Base-by-base conservation (phyloP, 2,888 invertebrate species). In the Acronicta alni region DNA sequence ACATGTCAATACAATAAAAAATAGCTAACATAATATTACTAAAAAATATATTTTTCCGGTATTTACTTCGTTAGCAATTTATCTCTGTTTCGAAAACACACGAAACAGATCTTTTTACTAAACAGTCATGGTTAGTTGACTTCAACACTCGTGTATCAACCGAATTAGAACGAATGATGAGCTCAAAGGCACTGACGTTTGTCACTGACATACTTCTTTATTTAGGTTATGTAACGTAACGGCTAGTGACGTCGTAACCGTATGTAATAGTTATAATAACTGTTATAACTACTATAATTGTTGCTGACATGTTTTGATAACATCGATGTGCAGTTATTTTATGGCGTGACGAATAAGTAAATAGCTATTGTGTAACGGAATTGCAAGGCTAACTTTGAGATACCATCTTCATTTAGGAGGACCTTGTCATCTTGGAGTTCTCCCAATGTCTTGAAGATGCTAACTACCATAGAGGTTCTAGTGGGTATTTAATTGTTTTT, bases 161-260 rank as follows among this genome's bases (percentile, higher is more conserved):
- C 18, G 45, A 62, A 66, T 72, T 68, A 72, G 69, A 61, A 72
- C 68, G 35, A 57, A 60, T 35, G 55, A 65, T 42, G 62, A 54
- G 58, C 54, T 52, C 56, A 63, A 66, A 3, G 61, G 46, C 44
- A 45, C 42, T 12, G 17, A 45, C 17, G 23, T 64, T 64, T 66
- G 70, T 67, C 72, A 68, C 66, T 70, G 75, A 70, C 75, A 73
- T 49, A 57, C 61, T 43, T 73, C 56, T 63, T 67, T 70, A 72
- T 62, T 76, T 62, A 66, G 64, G 57, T 67, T 77, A 75, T 56
- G 42, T 68, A 75, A 75, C 52, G 63, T 52, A 61, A 51, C 38
- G 38, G 46, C 58, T 42, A 39, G 18, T 45, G 62, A 57, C 45
- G 51, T 52, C 18, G 48, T 75, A 66, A 65, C 57, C 15, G 30